Conservation (phyloP, 2,113 vertebrate genomes). For the Dinomys branickii region DNA sequence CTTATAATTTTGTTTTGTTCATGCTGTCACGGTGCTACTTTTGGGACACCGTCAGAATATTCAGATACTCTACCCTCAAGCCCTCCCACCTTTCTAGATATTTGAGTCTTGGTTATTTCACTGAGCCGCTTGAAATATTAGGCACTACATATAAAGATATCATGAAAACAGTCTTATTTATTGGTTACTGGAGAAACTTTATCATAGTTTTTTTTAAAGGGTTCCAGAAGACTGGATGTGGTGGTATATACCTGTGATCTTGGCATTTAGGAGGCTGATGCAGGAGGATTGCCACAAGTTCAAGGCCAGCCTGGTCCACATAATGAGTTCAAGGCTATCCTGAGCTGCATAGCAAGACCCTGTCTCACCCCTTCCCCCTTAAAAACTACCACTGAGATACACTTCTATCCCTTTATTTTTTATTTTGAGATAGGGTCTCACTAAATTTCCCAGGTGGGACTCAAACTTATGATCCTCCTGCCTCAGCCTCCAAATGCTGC, state of each 20-base stretch:
- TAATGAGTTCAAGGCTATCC: not conserved
- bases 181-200: conserved; percentile 23
- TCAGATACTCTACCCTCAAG: not conserved
- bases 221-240: not conserved
- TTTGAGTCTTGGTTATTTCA: not conserved
- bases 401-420: not conserved
- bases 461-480: not conserved
- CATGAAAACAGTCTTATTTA: not conserved
- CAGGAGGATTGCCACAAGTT: not conserved
- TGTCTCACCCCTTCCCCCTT: not conserved
- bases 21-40: not conserved
- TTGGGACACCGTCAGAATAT: not conserved
- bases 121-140: conserved; percentile 29
- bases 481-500: not conserved
- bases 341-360: not conserved
- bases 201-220: not conserved
- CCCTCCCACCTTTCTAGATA: not conserved
- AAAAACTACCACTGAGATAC: not conserved
- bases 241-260: not conserved
- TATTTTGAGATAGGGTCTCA: not conserved
- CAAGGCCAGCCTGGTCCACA: not conserved
- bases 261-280: not conserved
- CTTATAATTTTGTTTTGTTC: not conserved
- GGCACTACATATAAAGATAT: not conserved
- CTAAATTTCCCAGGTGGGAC: not conserved